Evolutionary conservation across 2,797 vertebrate species (phyloP).

Genomic region (Fundulus diaphanus): DNA sequence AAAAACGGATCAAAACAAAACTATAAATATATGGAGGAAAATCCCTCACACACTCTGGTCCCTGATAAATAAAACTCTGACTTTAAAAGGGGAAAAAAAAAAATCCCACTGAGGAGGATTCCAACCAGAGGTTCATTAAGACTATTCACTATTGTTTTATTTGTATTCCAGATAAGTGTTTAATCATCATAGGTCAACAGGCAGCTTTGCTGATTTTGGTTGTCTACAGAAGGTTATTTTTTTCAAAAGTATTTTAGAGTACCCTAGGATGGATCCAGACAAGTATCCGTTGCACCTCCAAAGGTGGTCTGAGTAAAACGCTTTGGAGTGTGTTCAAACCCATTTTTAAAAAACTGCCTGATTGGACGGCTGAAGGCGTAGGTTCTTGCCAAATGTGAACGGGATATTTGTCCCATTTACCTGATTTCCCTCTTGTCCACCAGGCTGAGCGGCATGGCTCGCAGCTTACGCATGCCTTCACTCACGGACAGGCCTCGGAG

Average conservation of each 20-base stretch:
- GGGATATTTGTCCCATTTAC: slow-evolving; percentile 58
- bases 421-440: slow-evolving; percentile 80
- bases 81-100: too few relatives aligned
- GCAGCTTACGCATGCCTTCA: slow-evolving; percentile 77
- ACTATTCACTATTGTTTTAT: neutral
- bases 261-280: neutral
- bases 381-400: too few relatives aligned
- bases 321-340: neutral
- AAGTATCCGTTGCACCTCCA: neutral
- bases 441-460: slow-evolving; percentile 79
- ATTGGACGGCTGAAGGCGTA: neutral
- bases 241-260: neutral
- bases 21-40: neutral
- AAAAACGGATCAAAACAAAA: neutral
- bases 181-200: neutral
- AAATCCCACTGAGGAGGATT: too few relatives aligned
- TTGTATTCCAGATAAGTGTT: neutral
- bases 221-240: neutral
- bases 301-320: neutral
- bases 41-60: neutral
- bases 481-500: slow-evolving; percentile 73
- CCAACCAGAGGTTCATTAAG: neutral
- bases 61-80: neutral
- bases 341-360: neutral
- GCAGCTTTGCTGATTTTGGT: neutral